Base-by-base conservation (phyloP, 2,797 vertebrate genomes). In the Emys orbicularis region DNA sequence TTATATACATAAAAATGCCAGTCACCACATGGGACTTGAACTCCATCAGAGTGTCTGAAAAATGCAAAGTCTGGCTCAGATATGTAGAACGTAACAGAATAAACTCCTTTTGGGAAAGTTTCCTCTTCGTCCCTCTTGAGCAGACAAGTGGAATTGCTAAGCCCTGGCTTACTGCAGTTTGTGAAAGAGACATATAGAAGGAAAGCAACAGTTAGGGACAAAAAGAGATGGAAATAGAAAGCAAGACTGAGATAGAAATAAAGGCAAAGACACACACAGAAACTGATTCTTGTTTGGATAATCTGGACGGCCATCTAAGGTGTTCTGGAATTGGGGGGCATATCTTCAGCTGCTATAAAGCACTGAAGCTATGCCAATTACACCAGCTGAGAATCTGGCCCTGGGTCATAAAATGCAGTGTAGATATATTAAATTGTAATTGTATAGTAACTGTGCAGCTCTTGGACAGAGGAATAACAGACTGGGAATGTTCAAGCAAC, bases 21-120 rank as follows among this genome's bases (percentile, higher is more conserved):
- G 4, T 79, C 77, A 15, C 49, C 25, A 23, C 8, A 31, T 92
- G 94, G 96, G 95, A 93, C 57, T 15, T 56, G 76, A 92, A 72
- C 83, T 95, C 83, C 59, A 77, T 29, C 34, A 3, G 77, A 47
- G 90, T 94, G 92, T 85, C 23, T 2, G 1, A 47, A 68, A 93
- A 89, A 95, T 13, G 72, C 1, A 79, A 90, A 87, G 50, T 27
- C 61, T 65, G 31, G 12, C 34, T 54, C 68, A 82, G 82, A 82
- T 0, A 0, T 12, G 47, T 41, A 91, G 74, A 34, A 90, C 29
- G n/a, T 34, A 3, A 0, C 5, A 3, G 0, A 21, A 57, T 54
- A 41, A 59, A 50, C 7, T 90, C 18, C 79, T 31, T 57, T 31
- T 27, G 47, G 56, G 68, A 94, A 8, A 0, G 2, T 9, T 68